Base-by-base conservation (phyloP, 2,113 vertebrate genomes). In the Rostratula benghalensis region DNA sequence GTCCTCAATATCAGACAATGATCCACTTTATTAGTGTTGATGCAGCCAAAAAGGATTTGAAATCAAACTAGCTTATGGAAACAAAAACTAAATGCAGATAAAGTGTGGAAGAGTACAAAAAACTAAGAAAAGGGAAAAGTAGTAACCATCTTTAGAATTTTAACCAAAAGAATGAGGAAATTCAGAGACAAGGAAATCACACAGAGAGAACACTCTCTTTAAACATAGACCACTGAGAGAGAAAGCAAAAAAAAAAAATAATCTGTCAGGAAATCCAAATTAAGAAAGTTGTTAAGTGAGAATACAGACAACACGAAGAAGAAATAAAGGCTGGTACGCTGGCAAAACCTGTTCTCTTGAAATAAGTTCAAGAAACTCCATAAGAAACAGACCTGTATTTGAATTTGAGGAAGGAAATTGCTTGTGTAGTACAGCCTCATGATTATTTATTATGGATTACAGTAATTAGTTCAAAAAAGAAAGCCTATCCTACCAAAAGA, bases 31-130 rank as follows among this genome's bases (percentile, higher is more conserved):
- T 59, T 50, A 74, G n/a, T 43, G 48, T 4, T 73, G 75, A 85
- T 85, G 50, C 28, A 73, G 45, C n/a, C 89, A 86, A 90, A 93
- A 63, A 19, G 59, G 68, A 90, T 94, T 90, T 90, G 89, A 96
- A 96, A 86, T 74, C 68, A 90, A 90, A 93, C 59, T 56, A 81
- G 51, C 54, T 89, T 88, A 90, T 89, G 64, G 33, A 83, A 93
- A 93, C 57, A 88, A 73, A 88, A 94, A 57, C 30, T 56, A 83
- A 90, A 73, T 8, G 12, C 41, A 81, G 71, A 88, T 83, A 41
- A 94, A 89, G 41, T 54, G 59, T n/a, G 23, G 17, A 41, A 74
- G 56, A 90, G n/a, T 19, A 93, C 28, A 76, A 3, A 77, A 63
- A 80, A 54, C 25, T 33, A 88, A 61, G 45, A 73, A 78, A 35